phyloP scores from a whole-genome alignment of 2,797 vertebrate genomes.

The Molossus alvarezi region DNA sequence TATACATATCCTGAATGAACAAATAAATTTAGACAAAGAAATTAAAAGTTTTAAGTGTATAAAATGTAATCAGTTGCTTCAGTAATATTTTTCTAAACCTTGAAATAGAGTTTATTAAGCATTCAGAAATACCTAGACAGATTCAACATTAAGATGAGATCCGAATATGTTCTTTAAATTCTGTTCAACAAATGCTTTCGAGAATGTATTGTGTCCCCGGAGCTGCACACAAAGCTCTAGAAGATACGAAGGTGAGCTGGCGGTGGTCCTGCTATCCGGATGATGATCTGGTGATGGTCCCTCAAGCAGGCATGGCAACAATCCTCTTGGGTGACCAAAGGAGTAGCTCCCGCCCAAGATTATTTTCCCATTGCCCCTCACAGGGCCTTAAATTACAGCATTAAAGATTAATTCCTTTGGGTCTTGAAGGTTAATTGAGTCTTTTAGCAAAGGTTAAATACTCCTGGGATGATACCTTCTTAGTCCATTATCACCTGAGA shows the following conservation, averaged over 20 bases:
- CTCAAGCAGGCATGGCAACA: background rate
- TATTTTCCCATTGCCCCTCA: slow-evolving; percentile 23
- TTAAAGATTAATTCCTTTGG: slow-evolving; percentile 68
- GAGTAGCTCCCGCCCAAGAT: background rate
- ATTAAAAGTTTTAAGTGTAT: background rate
- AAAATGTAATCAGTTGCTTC: background rate
- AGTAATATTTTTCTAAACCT: slow-evolving; percentile 55
- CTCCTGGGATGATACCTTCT: slow-evolving; percentile 60
- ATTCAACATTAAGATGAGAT: slow-evolving; percentile 40
- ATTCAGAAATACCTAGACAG: slow-evolving; percentile 45
- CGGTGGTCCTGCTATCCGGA: background rate
- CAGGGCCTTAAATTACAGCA: slow-evolving; percentile 65
- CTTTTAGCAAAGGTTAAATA: slow-evolving; percentile 74
- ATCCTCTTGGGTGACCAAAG: background rate
- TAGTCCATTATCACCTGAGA: slow-evolving; percentile 69
- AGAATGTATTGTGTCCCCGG: background rate
- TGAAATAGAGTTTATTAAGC: background rate
- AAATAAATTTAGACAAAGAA: slow-evolving; percentile 19
- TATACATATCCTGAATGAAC: background rate
- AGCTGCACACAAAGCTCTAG: background rate
- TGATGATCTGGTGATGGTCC: background rate
- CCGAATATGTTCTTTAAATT: slow-evolving; percentile 60
- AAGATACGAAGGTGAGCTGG: background rate
- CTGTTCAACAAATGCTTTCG: slow-evolving; percentile 39
- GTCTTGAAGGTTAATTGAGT: slow-evolving; percentile 75